These are phyloP conservation scores for Azemiops feae DNA, from an alignment of 2,113 vertebrate species.

Conservation along the genomic window DNA sequence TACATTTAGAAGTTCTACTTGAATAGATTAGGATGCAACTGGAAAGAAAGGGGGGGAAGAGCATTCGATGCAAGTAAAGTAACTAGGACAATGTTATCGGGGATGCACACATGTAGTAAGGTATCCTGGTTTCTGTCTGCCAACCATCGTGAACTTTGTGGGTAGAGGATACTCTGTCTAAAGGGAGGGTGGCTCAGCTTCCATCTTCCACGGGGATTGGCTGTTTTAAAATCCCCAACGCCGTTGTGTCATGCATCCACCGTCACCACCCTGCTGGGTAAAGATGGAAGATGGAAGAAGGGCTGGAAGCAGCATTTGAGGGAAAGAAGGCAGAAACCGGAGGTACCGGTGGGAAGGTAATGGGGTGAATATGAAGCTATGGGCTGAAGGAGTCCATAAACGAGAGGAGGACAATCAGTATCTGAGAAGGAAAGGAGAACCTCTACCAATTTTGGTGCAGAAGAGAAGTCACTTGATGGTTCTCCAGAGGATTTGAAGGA, in stretches of 20 bases:
- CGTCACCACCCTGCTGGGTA: neutral
- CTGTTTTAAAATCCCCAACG: neutral
- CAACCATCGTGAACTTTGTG: neutral
- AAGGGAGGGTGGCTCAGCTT: neutral
- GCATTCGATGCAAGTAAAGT: neutral
- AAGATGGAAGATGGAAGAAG: neutral
- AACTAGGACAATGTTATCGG: neutral
- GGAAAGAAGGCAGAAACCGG: neutral
- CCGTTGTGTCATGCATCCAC: neutral
- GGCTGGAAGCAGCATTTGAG: neutral
- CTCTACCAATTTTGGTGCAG: neutral
- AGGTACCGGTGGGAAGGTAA: neutral
- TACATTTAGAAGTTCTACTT: neutral
- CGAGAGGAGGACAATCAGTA: too few species aligned
- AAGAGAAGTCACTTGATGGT: neutral
- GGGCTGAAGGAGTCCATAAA: neutral
- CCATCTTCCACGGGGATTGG: neutral
- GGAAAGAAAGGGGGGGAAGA: neutral
- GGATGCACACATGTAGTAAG: too few species aligned
- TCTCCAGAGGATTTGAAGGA: neutral
- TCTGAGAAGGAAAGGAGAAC: neutral
- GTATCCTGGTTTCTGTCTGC: neutral
- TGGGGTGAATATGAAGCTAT: too few species aligned
- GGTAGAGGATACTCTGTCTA: neutral
- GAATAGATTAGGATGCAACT: neutral